These are phyloP conservation scores for Meda fulgida DNA, from an alignment of 2,797 vertebrate genomes.

Conservation along the genomic window DNA sequence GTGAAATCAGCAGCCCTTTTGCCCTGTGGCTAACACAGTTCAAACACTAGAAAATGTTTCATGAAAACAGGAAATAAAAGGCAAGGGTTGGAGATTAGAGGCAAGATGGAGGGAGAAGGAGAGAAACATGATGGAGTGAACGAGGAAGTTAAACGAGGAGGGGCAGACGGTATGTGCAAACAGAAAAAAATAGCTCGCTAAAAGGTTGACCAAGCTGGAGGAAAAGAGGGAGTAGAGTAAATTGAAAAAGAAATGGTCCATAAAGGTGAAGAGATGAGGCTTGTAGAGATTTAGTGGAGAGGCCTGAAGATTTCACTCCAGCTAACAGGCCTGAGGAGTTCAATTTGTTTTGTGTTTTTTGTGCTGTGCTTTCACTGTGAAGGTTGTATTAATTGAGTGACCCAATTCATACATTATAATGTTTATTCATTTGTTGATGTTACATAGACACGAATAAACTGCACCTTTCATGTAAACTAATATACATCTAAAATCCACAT, in stretches of 20 bases:
- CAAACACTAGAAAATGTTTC: conserved; percentile 26
- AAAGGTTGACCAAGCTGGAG: conserved; percentile 47
- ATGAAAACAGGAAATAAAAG: conserved; percentile 40
- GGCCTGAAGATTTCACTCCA: conserved; percentile 29
- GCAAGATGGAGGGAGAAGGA: conserved; percentile 17
- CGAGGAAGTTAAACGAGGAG: conserved; percentile 5
- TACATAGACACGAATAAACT: not conserved
- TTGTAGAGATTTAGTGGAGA: conserved; percentile 49
- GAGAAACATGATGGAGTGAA: conserved; percentile 32
- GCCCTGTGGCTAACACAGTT: conserved; percentile 15
- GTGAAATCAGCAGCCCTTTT: conserved; percentile 25
- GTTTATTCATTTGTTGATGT: not conserved
- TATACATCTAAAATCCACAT: not conserved
- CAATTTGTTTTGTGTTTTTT: not conserved
- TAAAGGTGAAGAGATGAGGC: conserved; percentile 53
- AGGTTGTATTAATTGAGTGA: not conserved
- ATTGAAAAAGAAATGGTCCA: conserved; percentile 59
- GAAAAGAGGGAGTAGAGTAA: conserved; percentile 37
- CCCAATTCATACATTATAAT: not conserved
- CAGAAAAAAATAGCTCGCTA: conserved; percentile 26
- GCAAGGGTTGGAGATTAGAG: conserved; percentile 1
- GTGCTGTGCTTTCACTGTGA: not conserved
- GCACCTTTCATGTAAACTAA: not conserved
- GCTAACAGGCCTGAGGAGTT: conserved; percentile 11
- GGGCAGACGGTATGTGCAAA: conserved; percentile 28